phyloP scores from a whole-genome alignment of 1,140 invertebrate genomes.

The Meloidogyne floridensis region DNA sequence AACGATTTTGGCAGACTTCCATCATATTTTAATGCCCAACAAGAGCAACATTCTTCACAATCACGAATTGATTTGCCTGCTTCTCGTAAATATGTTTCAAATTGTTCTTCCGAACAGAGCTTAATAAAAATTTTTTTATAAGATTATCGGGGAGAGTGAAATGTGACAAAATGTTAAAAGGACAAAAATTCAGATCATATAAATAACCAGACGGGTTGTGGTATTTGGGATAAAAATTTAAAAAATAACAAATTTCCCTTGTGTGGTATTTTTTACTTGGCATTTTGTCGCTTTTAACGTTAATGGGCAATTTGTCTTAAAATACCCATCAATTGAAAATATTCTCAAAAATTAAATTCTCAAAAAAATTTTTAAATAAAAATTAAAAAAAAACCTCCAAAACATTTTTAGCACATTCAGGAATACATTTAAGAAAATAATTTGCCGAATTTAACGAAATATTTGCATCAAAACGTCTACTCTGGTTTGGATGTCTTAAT shows the following conservation, averaged over 20 bases:
- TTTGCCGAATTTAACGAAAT: constrained; percentile 76
- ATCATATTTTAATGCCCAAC: constrained; percentile 55
- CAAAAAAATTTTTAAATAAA: background rate
- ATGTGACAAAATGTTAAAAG: too few relatives aligned
- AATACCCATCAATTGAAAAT: too few relatives aligned
- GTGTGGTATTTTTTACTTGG: too few relatives aligned
- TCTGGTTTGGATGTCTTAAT: constrained; percentile 72
- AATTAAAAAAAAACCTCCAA: constrained; percentile 43
- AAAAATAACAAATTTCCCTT: too few relatives aligned
- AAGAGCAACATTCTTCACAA: constrained; percentile 19
- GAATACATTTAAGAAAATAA: constrained; percentile 80
- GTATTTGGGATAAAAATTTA: too few relatives aligned
- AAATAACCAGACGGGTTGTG: too few relatives aligned
- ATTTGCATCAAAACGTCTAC: constrained; percentile 78
- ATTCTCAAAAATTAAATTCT: too few relatives aligned
- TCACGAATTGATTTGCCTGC: constrained; percentile 37
- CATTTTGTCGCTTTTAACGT: background rate
- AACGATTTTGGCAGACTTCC: constrained; percentile 41
- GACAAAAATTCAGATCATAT: too few relatives aligned
- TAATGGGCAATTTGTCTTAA: background rate
- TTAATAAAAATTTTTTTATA: background rate
- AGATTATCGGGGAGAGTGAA: too few relatives aligned
- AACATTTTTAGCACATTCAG: constrained; percentile 68
- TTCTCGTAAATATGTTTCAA: constrained; percentile 48
- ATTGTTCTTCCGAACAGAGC: constrained; percentile 43